phyloP scores from a whole-genome alignment of 2,113 vertebrate genomes.

The Felis chaus region DNA sequence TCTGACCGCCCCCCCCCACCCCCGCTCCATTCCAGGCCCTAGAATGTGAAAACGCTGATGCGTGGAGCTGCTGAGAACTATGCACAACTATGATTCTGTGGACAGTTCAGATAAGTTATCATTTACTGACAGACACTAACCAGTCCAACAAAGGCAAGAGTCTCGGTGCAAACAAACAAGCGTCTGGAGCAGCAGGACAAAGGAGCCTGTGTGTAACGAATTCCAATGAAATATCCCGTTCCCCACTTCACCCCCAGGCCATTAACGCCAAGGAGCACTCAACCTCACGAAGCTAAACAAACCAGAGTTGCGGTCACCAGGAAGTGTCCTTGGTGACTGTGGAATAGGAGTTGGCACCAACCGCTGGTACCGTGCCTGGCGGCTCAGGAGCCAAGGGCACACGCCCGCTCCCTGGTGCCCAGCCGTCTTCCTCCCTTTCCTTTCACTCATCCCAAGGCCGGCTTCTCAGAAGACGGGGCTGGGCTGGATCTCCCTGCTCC shows the following conservation, averaged over 20 bases:
- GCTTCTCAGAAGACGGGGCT: not conserved
- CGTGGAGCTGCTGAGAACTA: not conserved
- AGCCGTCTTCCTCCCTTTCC: not conserved
- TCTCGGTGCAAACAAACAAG: not conserved
- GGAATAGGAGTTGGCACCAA: not conserved
- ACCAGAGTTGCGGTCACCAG: not conserved
- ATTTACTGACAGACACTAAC: not conserved
- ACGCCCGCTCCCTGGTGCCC: not conserved
- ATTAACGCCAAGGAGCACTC: not conserved
- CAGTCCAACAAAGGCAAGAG: not conserved
- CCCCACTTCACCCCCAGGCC: not conserved
- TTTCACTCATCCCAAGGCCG: not conserved
- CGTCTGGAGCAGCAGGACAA: not conserved
- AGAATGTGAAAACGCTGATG: not conserved
- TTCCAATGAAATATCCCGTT: not conserved
- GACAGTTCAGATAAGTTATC: not conserved
- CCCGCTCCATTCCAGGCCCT: not conserved
- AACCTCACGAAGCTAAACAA: not conserved
- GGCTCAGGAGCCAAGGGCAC: not conserved
- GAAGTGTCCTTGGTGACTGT: not conserved
- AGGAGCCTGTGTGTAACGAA: not conserved
- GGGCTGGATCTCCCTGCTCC: not conserved
- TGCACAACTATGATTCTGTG: not conserved
- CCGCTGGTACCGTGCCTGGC: not conserved
- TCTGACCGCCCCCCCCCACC: not conserved